Conservation (phyloP, 2,113 vertebrate species). For the Phalacrocorax pelagicus region DNA sequence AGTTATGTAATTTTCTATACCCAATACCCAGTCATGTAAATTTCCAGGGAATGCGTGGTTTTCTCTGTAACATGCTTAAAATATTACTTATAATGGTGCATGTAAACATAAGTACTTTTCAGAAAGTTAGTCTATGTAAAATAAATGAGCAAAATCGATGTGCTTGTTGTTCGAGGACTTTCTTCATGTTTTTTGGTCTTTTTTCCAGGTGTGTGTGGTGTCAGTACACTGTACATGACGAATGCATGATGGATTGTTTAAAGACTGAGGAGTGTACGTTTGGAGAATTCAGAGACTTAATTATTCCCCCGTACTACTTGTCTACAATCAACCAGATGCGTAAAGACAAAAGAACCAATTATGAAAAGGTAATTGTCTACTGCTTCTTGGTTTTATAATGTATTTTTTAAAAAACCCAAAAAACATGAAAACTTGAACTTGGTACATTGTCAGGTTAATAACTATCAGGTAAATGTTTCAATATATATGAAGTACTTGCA, state of each 20-base stretch:
- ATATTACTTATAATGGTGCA: neutral
- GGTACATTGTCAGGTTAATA: neutral
- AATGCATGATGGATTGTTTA: slow-evolving; percentile 80
- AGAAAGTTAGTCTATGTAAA: neutral
- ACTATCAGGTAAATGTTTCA: neutral
- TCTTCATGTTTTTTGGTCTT: neutral
- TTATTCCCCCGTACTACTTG: slow-evolving; percentile 93
- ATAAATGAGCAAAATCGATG: neutral
- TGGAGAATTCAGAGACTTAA: slow-evolving; percentile 90
- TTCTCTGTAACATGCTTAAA: neutral
- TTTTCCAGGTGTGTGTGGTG: slow-evolving; percentile 91
- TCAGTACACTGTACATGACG: slow-evolving; percentile 91
- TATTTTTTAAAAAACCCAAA: neutral
- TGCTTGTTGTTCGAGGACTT: neutral
- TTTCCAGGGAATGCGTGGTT: neutral
- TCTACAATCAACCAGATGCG: slow-evolving; percentile 85
- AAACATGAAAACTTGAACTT: neutral
- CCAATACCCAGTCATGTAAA: neutral
- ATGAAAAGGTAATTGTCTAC: slow-evolving; percentile 78
- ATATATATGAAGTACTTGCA: neutral
- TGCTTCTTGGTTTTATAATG: neutral
- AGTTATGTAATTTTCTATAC: neutral
- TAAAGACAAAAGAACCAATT: slow-evolving; percentile 80
- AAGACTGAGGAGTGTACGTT: slow-evolving; percentile 83
- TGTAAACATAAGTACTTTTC: neutral